Evolutionary conservation across 2,797 vertebrate genomes (phyloP), one percentile per base, ranked within the genome.

Genomic region (Xenopus petersii): DNA sequence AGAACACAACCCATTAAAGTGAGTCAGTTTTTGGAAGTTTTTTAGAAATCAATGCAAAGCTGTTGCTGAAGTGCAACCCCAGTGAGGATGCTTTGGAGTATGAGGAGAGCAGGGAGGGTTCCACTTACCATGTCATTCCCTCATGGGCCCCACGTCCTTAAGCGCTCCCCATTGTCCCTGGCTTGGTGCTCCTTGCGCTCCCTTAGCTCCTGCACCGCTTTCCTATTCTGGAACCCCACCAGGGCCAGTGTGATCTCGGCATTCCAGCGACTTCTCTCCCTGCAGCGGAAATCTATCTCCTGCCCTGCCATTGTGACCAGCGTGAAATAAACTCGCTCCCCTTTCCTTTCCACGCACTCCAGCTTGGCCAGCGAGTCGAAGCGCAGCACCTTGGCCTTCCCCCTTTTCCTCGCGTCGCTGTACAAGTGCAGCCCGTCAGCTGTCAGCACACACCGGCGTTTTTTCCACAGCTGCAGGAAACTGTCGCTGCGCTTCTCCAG

Each of bases 241-340:
- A 80, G 47, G 10, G 75, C 79, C 63, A 78, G n/a, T 5, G 79
- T 80, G 67, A 78, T 80, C 47, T 74, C 79, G 3, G 79, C 74
- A 9, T 75, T 78, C 79, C 79, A 80, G 1, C 64, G 60, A 62
- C 70, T 78, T n/a, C 58, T 67, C 21, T 64, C 79, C 51, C 64
- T 12, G 26, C 79, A 80, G 9, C 79, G 71, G 42, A 80, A 80
- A 59, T 80, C 79, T 56, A 80, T 80, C 68, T 80, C 79, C 48
- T 68, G 67, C 15, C 71, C 63, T 13, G 74, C 79, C 58, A 71
- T 71, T 1, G 75, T 80, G 26, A 80, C 75, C n/a, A 80, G 33
- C 10, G 79, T 78, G 42, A 80, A 78, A 61, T 77, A 80, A 33
- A 80, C 79, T 0, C 79, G 67, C 21, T 71, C 48, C 13, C 79